Evolutionary conservation across 1,140 invertebrate genomes (phyloP), one percentile per base, ranked within the genome.

Genomic region (Drosophila sp.): DNA sequence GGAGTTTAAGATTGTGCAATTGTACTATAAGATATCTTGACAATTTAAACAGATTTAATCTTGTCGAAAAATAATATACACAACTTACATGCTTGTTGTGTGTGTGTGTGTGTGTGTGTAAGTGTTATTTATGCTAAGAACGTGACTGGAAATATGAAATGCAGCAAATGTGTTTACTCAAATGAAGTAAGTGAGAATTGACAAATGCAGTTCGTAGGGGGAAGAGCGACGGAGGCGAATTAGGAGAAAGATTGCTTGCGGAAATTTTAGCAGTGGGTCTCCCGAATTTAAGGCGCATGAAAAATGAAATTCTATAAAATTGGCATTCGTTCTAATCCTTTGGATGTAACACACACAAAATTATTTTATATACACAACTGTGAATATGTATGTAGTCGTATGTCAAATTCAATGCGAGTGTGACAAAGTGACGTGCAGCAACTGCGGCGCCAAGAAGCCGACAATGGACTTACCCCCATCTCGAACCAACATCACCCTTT

Each of bases 71-170:
- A 61, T 21, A 48, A 61, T 61, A 62, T 71, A 61, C 59, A 78
- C 40, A 73, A 53, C 29, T 64, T 32, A 50, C 13, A 56, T 32
- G 40, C 11, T 14, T 45, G 9, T 0, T 0, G 14, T 38, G 34
- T 25, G 18, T 40, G 16, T 18, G 18, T 32, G 32, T 14, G 9
- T 43, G 18, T 45, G 40, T 45, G 50, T 57, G 53, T 76, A 61
- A 72, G 48, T 59, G 63, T 73, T 89, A 82, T 87, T 87, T 87
- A 87, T 87, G 83, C 72, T 82, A 51, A 62, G 72, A 89, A 89
- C 82, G 82, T 87, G 82, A 82, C 82, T 87, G 61, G 83, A 89
- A 87, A 87, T 89, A 87, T 87, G 82, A 82, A 87, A 87, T 87
- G 82, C 82, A 87, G 81, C 75, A 87, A 86, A 86, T 86, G 83